phyloP scores from a whole-genome alignment of 2,113 vertebrate genomes.

The Microtus montanus region DNA sequence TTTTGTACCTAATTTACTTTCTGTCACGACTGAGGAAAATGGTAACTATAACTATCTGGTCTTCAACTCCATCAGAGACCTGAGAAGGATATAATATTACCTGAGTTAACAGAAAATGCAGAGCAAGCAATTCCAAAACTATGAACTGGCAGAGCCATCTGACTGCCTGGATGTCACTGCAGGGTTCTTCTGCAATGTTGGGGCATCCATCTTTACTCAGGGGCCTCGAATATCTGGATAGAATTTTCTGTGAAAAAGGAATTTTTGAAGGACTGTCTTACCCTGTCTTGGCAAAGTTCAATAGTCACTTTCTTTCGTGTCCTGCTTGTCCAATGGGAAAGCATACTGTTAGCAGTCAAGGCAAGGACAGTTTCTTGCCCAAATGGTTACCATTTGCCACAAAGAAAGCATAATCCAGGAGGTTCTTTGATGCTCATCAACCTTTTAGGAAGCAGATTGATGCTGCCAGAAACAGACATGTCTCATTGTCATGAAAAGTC shows the following conservation, averaged over 20 bases:
- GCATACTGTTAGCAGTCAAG: background rate
- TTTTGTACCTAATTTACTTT: background rate
- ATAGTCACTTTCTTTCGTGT: background rate
- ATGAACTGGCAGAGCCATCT: background rate
- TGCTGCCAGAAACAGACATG: too few species aligned
- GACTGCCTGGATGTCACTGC: background rate
- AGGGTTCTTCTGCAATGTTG: background rate
- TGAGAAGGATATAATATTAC: background rate
- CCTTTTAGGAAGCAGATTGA: too few species aligned
- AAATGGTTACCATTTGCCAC: background rate
- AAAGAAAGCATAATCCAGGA: background rate
- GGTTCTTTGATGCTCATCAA: too few species aligned
- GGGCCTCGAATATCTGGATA: background rate
- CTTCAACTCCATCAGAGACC: background rate
- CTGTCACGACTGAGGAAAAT: background rate
- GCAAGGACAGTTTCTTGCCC: background rate
- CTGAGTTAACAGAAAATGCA: background rate
- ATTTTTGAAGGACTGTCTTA: background rate
- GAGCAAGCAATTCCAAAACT: background rate
- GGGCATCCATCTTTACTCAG: background rate
- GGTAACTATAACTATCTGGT: background rate
- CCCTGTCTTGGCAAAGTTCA: background rate
- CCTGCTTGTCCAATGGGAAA: background rate
- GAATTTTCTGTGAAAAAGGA: background rate
- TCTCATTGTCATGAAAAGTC: too few species aligned